Percentiles rank a stretch among this genome's conserved stretches.
Conservation (phyloP, 1,140 invertebrate species). For the Leptopilina clavipes region DNA sequence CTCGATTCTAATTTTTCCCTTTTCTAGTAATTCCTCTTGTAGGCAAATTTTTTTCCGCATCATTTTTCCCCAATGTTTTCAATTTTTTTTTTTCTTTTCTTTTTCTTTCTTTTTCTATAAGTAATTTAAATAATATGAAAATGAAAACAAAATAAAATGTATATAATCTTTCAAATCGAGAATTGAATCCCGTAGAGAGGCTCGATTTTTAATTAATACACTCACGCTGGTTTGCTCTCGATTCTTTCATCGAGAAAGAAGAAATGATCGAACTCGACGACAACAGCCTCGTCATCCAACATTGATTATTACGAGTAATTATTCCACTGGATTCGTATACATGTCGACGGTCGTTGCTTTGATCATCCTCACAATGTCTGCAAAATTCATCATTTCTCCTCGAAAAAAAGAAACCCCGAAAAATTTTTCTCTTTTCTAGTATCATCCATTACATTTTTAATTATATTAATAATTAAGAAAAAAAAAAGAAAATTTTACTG, state of each 20-base stretch:
- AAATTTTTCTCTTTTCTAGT: no score
- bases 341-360: not conserved
- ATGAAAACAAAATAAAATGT: no score
- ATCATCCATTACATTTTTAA: no score
- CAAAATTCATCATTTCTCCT: not conserved
- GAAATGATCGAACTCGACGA: not conserved
- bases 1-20: constrained; percentile 35
- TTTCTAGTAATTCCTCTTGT: not conserved
- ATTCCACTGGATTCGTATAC: constrained; percentile 62
- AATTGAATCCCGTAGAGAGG: constrained; percentile 37
- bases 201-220: constrained; percentile 54
- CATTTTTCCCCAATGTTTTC: not conserved
- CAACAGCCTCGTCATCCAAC: constrained; percentile 68
- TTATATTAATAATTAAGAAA: no score
- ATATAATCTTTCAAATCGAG: constrained; percentile 47
- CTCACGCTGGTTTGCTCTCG: constrained; percentile 48
- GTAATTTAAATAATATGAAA: no score
- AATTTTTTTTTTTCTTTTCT: no score
- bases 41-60: not conserved
- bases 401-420: no score
- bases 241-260: constrained; percentile 36
- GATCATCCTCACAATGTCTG: not conserved
- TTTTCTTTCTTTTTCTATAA: constrained; percentile 30
- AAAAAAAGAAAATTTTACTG: no score
- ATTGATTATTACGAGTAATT: constrained; percentile 74